Conservation (phyloP, 2,888 invertebrate species). For the Phasia obesa region DNA sequence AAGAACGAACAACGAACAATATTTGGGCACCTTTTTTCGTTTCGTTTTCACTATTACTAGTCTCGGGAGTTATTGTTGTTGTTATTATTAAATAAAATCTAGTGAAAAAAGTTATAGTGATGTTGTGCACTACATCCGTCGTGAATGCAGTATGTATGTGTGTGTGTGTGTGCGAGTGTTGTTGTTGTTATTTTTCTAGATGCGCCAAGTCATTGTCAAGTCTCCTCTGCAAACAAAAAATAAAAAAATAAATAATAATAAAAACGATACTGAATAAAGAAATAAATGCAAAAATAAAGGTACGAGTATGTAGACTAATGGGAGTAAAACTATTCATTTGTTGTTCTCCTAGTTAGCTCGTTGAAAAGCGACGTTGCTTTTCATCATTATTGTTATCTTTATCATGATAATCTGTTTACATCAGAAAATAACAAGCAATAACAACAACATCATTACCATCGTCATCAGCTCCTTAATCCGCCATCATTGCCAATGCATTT, state of each 20-base stretch:
- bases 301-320: neutral
- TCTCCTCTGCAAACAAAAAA: slow-evolving; percentile 28
- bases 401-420: slow-evolving; percentile 42
- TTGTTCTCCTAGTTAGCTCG: slow-evolving; percentile 58
- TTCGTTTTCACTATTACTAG: slow-evolving; percentile 47
- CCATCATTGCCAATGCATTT: slow-evolving; percentile 56
- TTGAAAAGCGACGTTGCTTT: slow-evolving; percentile 38
- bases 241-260: too few species aligned
- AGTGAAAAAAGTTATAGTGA: slow-evolving; percentile 15
- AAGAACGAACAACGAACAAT: slow-evolving; percentile 10
- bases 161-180: slow-evolving; percentile 29
- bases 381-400: slow-evolving; percentile 55
- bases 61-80: slow-evolving; percentile 34
- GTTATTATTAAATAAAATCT: slow-evolving; percentile 46
- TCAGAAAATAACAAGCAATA: slow-evolving; percentile 40
- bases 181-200: slow-evolving; percentile 36
- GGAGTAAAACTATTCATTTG: slow-evolving; percentile 47
- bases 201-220: slow-evolving; percentile 65
- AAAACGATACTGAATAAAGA: slow-evolving; percentile 16
- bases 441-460: slow-evolving; percentile 62
- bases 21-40: slow-evolving; percentile 21
- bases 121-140: slow-evolving; percentile 32
- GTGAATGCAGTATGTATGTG: slow-evolving; percentile 7
- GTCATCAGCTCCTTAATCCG: slow-evolving; percentile 47
- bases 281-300: slow-evolving; percentile 12